Percentiles rank a stretch among this genome's conserved stretches.
phyloP scores from a whole-genome alignment of 2,888 invertebrate genomes.

The Phlogophora meticulosa region DNA sequence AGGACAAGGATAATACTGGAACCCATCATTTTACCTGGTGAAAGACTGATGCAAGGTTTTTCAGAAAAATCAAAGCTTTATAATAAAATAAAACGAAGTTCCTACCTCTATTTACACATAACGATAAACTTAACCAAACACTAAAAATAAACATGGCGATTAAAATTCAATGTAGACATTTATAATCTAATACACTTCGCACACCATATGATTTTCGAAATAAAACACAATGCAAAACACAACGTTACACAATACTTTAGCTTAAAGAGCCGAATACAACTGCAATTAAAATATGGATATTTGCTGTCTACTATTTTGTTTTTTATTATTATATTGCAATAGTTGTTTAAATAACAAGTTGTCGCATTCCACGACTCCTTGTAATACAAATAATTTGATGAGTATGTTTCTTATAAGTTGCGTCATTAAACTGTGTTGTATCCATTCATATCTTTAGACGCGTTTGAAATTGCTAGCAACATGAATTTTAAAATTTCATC shows the following conservation, averaged over 20 bases:
- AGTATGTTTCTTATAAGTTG: conserved; percentile 5
- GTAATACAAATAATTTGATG: background rate
- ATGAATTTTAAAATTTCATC: no score
- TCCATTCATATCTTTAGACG: background rate
- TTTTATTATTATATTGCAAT: no score
- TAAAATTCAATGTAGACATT: background rate
- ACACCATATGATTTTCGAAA: background rate
- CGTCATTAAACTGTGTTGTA: background rate
- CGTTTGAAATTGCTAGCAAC: background rate
- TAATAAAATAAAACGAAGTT: background rate
- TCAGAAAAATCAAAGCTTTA: background rate
- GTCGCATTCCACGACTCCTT: background rate
- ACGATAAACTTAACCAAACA: conserved; percentile 13
- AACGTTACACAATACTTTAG: no score
- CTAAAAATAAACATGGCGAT: conserved; percentile 11
- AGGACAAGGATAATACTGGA: conserved; percentile 44
- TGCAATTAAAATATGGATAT: no score
- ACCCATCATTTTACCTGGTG: conserved; percentile 1
- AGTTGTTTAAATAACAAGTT: background rate
- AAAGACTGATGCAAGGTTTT: background rate
- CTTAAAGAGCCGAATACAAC: background rate
- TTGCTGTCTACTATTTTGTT: background rate
- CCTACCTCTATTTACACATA: conserved; percentile 28
- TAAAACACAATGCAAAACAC: background rate
- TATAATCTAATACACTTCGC: background rate